Conservation (phyloP, 2,113 vertebrate genomes). For the Nycticorax nycticorax region DNA sequence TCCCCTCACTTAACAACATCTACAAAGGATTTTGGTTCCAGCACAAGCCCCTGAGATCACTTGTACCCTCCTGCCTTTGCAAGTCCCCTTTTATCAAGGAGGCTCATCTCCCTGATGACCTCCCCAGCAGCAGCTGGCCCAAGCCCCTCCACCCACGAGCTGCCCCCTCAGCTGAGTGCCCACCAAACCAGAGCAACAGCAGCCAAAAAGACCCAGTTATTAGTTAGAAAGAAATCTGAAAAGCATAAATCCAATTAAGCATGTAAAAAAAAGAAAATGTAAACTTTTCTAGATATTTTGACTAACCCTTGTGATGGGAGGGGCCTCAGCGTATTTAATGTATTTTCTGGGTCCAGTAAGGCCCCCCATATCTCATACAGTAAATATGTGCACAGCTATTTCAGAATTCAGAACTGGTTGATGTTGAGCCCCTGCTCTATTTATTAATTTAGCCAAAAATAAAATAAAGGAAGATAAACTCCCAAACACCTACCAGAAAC, state of each 20-base stretch:
- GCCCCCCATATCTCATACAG: neutral
- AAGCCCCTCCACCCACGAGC: neutral
- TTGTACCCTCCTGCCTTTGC: neutral
- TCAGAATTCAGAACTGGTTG: neutral
- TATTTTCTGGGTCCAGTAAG: neutral
- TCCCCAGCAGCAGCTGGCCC: neutral
- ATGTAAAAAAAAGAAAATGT: neutral
- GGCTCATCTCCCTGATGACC: neutral
- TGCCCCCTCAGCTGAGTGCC: neutral
- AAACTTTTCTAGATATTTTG: neutral
- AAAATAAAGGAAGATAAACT: neutral
- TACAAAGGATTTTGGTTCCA: neutral
- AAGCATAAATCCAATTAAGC: neutral
- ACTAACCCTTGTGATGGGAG: neutral
- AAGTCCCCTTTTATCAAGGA: neutral
- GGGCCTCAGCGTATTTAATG: neutral
- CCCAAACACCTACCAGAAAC: neutral
- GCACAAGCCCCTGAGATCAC: fast-evolving
- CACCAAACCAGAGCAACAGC: neutral
- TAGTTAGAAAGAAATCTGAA: neutral
- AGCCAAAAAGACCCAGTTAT: neutral
- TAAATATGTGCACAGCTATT: neutral
- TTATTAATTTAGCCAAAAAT: neutral
- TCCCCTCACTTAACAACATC: neutral
- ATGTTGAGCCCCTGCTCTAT: neutral